Conservation (phyloP, 2,888 invertebrate species). For the Heteromyza rotundicornis region DNA sequence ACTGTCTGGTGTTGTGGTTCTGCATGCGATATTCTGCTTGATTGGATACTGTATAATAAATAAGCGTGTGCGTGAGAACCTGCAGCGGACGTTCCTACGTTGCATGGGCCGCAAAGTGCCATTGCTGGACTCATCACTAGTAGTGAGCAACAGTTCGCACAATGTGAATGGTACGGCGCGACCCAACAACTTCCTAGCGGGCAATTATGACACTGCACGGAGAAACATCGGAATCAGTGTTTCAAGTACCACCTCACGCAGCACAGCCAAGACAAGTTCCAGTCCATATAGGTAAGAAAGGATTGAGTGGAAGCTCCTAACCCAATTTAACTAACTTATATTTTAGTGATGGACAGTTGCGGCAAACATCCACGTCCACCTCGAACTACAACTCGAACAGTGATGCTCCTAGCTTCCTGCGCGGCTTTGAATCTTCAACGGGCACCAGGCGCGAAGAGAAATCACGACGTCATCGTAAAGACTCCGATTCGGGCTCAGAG, state of each 20-base stretch:
- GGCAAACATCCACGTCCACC: slow-evolving; percentile 84
- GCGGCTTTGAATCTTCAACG: slow-evolving; percentile 64
- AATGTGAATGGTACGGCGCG: slow-evolving; percentile 68
- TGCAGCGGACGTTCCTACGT: slow-evolving; percentile 67
- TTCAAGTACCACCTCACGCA: slow-evolving; percentile 91
- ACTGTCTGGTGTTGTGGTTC: slow-evolving; percentile 76
- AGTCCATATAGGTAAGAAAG: slow-evolving; percentile 79
- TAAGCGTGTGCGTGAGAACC: slow-evolving; percentile 79
- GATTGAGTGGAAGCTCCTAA: background rate
- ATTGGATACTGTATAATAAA: slow-evolving; percentile 89
- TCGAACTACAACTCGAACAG: slow-evolving; percentile 86
- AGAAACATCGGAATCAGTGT: slow-evolving; percentile 92
- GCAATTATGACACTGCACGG: slow-evolving; percentile 67
- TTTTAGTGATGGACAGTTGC: slow-evolving; percentile 77
- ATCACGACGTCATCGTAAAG: slow-evolving; percentile 64
- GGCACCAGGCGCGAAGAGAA: slow-evolving; percentile 53
- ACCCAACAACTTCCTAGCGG: slow-evolving; percentile 56
- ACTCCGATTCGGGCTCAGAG: slow-evolving; percentile 83
- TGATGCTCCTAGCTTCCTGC: slow-evolving; percentile 75
- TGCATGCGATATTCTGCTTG: slow-evolving; percentile 83
- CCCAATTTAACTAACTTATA: too few species aligned
- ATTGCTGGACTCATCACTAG: slow-evolving; percentile 76
- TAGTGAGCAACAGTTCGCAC: slow-evolving; percentile 77
- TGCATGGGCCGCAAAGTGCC: slow-evolving; percentile 85
- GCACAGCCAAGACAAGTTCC: slow-evolving; percentile 92